A percentile compares a stretch with the other conserved stretches of the same genome.
Conservation (phyloP, 1,140 invertebrate species). For the Pentalonia nigronervosa region DNA sequence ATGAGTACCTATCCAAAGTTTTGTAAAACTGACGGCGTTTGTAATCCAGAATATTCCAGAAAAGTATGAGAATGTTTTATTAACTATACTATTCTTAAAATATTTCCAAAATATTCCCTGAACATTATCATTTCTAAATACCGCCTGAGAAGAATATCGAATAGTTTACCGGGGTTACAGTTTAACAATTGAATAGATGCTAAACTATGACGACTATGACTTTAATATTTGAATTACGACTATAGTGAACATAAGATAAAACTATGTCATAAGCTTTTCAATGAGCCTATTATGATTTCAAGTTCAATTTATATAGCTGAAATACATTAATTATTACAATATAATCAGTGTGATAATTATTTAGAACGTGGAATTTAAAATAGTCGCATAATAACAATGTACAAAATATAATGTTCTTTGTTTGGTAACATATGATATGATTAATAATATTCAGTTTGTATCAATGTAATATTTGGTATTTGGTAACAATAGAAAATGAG, state of each 20-base stretch:
- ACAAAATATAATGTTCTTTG: constrained; percentile 5
- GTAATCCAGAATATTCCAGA: background rate
- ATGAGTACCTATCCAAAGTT: background rate
- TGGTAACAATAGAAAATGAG: background rate
- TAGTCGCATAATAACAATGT: background rate
- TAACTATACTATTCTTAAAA: background rate
- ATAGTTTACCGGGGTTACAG: background rate
- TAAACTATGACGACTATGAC: background rate
- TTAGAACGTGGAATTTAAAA: constrained; percentile 7
- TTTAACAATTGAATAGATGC: background rate
- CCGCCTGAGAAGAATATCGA: background rate
- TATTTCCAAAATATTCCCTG: background rate
- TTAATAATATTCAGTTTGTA: constrained; percentile 29
- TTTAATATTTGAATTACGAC: background rate
- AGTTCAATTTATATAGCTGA: background rate
- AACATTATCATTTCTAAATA: background rate
- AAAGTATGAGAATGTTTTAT: background rate
- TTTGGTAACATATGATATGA: background rate
- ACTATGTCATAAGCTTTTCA: background rate
- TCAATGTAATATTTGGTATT: background rate
- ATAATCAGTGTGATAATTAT: constrained; percentile 5
- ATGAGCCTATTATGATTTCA: background rate
- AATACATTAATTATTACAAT: constrained; percentile 1
- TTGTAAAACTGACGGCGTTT: background rate
- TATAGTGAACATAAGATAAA: background rate